Base-by-base conservation (phyloP, 1,140 invertebrate genomes). In the Drosophila obscura region DNA sequence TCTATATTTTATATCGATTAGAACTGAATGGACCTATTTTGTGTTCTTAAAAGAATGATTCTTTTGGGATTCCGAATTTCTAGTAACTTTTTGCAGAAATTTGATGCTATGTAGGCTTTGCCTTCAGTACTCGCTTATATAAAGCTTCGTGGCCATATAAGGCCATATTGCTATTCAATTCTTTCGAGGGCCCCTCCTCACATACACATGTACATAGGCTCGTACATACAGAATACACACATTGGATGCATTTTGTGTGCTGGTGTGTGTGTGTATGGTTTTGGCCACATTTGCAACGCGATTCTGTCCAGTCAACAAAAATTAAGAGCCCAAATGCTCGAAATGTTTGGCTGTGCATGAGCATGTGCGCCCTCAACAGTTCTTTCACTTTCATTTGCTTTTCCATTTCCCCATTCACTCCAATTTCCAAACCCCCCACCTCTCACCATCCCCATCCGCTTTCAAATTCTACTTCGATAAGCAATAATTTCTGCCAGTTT, bases 241-340 rank as follows among this genome's bases (percentile, higher is more conserved):
- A 57, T 52, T 55, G 31, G 61, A 53, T 64, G 44, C 55, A 63
- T 59, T 67, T 41, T 39, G 4, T 48, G 13, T 60, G 28, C 52
- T 56, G 19, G 22, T 55, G 35, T 56, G 24, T 52, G 65, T 41
- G 60, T 35, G 9, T 57, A 57, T 56, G 35, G 57, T 39, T 19
- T 28, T 53, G 52, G 77, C 55, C 64, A 73, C 61, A 73, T 55
- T 63, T 73, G 71, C 71, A 39, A 51, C 68, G 45, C 35, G 26
- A 50, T 65, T 75, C 62, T 67, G 73, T 43, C 50, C 43, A 75
- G 73, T 75, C 73, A 76, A 67, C 73, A 76, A 19, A 60, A 75
- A 59, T 68, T 57, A 43, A 49, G 9, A 43, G 45, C 73, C 50
- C 35, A 53, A 72, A 49, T 68, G 63, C 43, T 43, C 41, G 16